A percentile compares a stretch with the other conserved stretches of the same genome.
These are phyloP conservation scores for Apamea epomidion DNA, from an alignment of 2,888 invertebrate genomes.

Conservation along the genomic window DNA sequence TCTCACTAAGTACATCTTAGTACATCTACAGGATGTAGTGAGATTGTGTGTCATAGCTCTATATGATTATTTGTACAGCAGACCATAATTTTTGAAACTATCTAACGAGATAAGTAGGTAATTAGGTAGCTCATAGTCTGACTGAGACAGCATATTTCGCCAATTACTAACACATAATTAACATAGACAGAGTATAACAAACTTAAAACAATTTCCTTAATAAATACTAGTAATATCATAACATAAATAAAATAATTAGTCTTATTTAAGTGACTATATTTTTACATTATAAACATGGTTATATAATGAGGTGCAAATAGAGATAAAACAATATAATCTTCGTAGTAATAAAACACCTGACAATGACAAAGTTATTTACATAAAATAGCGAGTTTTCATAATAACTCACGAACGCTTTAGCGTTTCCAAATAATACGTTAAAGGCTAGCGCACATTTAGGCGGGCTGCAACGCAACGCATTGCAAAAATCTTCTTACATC, in stretches of 20 bases:
- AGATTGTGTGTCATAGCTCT: background rate
- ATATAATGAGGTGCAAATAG: conserved; percentile 55
- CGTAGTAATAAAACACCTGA: conserved; percentile 48
- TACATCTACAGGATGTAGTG: background rate
- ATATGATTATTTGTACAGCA: conserved; percentile 22
- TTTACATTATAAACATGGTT: conserved; percentile 56
- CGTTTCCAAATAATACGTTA: conserved; percentile 40
- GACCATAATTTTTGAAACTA: conserved; percentile 14
- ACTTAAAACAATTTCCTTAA: conserved; percentile 55
- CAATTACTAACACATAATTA: conserved; percentile 43
- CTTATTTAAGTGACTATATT: conserved; percentile 64
- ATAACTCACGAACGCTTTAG: conserved; percentile 35
- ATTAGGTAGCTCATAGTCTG: conserved; percentile 13
- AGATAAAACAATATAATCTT: conserved; percentile 40
- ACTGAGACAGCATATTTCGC: conserved; percentile 28
- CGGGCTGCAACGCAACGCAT: background rate
- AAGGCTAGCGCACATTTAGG: background rate
- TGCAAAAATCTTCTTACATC: background rate
- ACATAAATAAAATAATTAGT: conserved; percentile 64
- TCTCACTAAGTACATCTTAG: background rate
- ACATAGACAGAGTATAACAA: conserved; percentile 56
- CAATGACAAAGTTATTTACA: conserved; percentile 55
- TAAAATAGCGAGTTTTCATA: conserved; percentile 26
- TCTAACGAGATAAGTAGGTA: conserved; percentile 27
- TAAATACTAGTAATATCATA: conserved; percentile 61